Conservation (phyloP, 2,888 invertebrate genomes). For the Theristus sp. region DNA sequence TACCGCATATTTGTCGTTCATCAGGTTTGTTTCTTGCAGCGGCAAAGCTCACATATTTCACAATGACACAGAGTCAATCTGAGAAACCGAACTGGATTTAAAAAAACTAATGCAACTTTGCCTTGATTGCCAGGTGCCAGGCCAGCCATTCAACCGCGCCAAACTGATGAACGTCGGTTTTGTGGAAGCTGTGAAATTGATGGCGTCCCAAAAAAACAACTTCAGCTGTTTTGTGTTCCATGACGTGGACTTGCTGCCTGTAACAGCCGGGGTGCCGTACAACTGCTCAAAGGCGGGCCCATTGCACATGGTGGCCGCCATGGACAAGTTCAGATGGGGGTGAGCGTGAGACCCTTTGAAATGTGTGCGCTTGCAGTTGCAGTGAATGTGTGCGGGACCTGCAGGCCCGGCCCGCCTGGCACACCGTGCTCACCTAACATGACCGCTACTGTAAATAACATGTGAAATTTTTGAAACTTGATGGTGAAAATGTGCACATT, state of each 20-base stretch:
- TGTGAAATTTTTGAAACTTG: too few relatives aligned
- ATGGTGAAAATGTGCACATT: too few relatives aligned
- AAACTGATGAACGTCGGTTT: conserved; percentile 1
- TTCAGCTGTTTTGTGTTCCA: background rate
- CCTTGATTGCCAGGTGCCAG: background rate
- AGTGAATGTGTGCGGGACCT: too few relatives aligned
- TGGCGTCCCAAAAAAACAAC: too few relatives aligned
- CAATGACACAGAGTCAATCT: background rate
- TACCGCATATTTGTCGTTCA: background rate
- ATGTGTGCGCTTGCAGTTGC: too few relatives aligned
- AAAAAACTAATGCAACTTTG: too few relatives aligned
- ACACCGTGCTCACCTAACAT: too few relatives aligned
- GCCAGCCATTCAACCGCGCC: background rate
- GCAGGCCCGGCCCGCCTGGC: too few relatives aligned
- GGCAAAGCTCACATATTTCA: background rate
- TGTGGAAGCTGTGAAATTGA: background rate
- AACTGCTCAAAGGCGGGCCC: background rate
- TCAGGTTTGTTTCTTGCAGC: background rate
- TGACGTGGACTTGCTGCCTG: background rate
- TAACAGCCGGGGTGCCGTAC: background rate
- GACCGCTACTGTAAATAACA: too few relatives aligned
- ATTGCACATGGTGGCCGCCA: background rate
- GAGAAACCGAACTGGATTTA: too few relatives aligned
- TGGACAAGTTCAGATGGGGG: background rate
- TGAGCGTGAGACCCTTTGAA: too few relatives aligned